Percentiles rank a stretch among this genome's conserved stretches.
Conservation (phyloP, 2,797 vertebrate genomes). For the Champsocephalus esox region DNA sequence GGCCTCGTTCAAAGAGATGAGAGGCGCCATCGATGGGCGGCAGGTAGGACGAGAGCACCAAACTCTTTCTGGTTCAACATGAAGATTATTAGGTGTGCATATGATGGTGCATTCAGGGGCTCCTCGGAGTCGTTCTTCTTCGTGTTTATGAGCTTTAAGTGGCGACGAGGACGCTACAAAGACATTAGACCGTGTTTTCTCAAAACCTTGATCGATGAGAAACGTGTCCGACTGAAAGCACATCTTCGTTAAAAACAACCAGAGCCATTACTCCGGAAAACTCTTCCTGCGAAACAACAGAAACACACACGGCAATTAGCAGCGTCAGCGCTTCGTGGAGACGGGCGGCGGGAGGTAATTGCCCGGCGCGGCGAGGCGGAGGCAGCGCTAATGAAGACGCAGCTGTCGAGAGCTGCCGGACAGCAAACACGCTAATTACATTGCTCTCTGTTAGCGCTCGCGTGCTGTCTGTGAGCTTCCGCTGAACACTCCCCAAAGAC, state of each 20-base stretch:
- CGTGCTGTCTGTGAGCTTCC: background rate
- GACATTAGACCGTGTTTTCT: too few relatives aligned
- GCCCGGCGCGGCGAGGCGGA: background rate
- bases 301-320: conserved; percentile 23
- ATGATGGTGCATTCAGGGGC: too few relatives aligned
- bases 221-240: too few relatives aligned
- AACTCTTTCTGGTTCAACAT: too few relatives aligned
- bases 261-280: too few relatives aligned
- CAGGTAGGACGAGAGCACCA: conserved; percentile 57
- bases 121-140: too few relatives aligned
- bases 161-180: too few relatives aligned
- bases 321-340: background rate
- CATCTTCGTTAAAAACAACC: too few relatives aligned
- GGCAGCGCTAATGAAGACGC: conserved; percentile 46
- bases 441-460: background rate
- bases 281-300: too few relatives aligned
- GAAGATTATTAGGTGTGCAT: too few relatives aligned
- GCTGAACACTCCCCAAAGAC: background rate
- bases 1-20: conserved; percentile 90
- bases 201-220: too few relatives aligned
- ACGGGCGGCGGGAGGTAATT: conserved; percentile 25
- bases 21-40: conserved; percentile 85
- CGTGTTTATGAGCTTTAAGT: too few relatives aligned
- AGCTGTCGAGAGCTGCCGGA: conserved; percentile 15
- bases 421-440: conserved; percentile 26